Conservation (phyloP, 1,140 invertebrate species). For the Sycobia sp. region DNA sequence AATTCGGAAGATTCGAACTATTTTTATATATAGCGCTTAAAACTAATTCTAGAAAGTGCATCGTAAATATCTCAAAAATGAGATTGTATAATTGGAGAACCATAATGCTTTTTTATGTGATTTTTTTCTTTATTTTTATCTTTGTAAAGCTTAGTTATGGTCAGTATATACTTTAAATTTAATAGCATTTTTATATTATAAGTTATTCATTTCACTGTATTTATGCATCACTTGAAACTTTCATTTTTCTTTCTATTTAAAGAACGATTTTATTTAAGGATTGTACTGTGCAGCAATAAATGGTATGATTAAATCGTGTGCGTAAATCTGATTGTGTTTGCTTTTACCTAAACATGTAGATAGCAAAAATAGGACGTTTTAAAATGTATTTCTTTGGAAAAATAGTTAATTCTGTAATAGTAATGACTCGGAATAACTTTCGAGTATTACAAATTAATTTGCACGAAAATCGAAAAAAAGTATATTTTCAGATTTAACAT, state of each 20-base stretch:
- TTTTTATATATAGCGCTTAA: slow-evolving; percentile 12
- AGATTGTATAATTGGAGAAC: slow-evolving; percentile 5
- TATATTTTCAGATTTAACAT: no score
- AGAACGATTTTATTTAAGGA: slow-evolving; percentile 8
- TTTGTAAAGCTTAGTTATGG: slow-evolving; percentile 21
- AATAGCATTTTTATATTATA: not conserved
- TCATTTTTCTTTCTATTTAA: not conserved
- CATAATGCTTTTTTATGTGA: no score
- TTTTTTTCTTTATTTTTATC: slow-evolving; percentile 4
- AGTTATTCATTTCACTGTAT: not conserved
- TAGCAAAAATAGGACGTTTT: slow-evolving; percentile 23
- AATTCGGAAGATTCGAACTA: slow-evolving; percentile 44
- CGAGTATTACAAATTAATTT: not conserved
- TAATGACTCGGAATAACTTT: slow-evolving; percentile 8
- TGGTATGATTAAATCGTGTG: slow-evolving; percentile 9
- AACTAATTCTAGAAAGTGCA: slow-evolving; percentile 2
- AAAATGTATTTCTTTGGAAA: slow-evolving; percentile 3
- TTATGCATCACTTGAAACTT: not conserved
- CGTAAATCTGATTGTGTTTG: slow-evolving; percentile 1
- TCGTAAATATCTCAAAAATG: slow-evolving; percentile 5
- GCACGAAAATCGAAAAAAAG: no score
- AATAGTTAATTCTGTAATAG: slow-evolving; percentile 9
- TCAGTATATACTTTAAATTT: slow-evolving; percentile 3
- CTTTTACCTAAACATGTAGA: not conserved
- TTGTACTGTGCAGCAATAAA: slow-evolving; percentile 18